A percentile compares a stretch with the other conserved stretches of the same genome.
Conservation (phyloP, 2,113 vertebrate genomes). For the Vombatus ursinus region DNA sequence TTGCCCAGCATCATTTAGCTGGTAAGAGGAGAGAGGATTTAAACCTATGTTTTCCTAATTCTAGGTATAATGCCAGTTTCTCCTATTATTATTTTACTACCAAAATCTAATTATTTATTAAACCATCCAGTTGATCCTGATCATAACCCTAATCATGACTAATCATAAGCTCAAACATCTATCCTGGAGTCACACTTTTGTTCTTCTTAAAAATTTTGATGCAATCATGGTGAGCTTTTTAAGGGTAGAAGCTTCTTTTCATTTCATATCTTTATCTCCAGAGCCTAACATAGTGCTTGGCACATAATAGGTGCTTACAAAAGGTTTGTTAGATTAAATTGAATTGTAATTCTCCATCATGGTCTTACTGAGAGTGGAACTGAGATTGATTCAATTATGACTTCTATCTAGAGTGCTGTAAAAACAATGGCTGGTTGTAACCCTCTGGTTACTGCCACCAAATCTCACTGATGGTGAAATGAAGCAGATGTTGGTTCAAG, state of each 20-base stretch:
- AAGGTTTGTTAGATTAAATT: neutral
- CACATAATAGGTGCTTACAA: neutral
- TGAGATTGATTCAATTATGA: neutral
- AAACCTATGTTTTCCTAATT: neutral
- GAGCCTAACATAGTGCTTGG: neutral
- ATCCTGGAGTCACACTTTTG: neutral
- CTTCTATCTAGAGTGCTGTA: neutral
- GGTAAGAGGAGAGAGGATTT: neutral
- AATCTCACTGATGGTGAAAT: neutral
- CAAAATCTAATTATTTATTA: neutral
- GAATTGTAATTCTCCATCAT: neutral
- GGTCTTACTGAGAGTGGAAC: neutral
- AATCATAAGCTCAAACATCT: neutral
- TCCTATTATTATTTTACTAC: neutral
- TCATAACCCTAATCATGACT: too few species aligned
- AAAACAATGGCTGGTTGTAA: neutral
- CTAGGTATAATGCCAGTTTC: neutral
- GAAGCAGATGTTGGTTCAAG: neutral
- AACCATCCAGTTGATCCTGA: neutral
- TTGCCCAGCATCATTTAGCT: neutral
- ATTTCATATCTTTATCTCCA: neutral
- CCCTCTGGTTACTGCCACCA: conserved; percentile 12
- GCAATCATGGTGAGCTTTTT: neutral
- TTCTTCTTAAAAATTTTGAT: conserved; percentile 22
- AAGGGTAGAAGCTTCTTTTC: neutral